Evolutionary conservation across 2,797 vertebrate species (phyloP).

Genomic region (Capromys pilorides): DNA sequence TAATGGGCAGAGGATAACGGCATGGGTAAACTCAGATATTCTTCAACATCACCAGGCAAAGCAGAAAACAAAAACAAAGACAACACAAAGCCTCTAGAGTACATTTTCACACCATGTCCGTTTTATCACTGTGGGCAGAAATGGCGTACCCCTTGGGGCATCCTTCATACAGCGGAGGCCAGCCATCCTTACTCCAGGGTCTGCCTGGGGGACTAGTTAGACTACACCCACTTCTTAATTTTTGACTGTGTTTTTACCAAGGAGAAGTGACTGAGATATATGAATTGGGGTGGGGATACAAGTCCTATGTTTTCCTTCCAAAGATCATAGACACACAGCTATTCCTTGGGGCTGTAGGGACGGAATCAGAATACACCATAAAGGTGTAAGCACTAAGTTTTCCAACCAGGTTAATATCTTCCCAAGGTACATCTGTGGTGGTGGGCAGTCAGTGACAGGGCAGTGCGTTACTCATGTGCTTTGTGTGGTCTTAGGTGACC

Average conservation of each 20-base stretch:
- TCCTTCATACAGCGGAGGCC: neutral
- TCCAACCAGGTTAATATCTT: neutral
- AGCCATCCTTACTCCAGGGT: neutral
- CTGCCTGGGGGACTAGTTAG: neutral
- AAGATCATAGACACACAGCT: neutral
- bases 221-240: neutral
- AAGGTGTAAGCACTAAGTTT: neutral
- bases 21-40: neutral
- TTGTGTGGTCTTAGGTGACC: neutral
- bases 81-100: neutral
- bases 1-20: neutral
- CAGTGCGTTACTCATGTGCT: neutral
- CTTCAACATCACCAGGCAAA: conserved; percentile 5
- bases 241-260: neutral
- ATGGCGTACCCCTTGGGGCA: neutral
- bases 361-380: neutral
- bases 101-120: neutral
- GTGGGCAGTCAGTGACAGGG: neutral
- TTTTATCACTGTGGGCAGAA: neutral
- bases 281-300: neutral
- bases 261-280: neutral
- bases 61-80: neutral
- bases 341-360: neutral
- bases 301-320: neutral
- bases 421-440: neutral